These are phyloP conservation scores for Sterrhoptilus dennistouni DNA, from an alignment of 2,113 vertebrate species.

Conservation along the genomic window DNA sequence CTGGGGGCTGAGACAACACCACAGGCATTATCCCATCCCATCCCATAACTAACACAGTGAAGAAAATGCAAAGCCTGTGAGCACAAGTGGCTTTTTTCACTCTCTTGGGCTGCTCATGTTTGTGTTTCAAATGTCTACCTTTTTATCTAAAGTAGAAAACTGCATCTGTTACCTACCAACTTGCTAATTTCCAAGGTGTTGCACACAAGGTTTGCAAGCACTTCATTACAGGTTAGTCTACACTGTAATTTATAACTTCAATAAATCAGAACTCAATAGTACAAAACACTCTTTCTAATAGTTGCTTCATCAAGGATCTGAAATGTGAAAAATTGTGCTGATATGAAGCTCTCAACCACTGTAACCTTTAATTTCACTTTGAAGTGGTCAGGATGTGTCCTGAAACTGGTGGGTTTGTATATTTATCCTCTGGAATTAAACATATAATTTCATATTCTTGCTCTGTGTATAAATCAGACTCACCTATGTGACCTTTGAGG, in stretches of 20 bases:
- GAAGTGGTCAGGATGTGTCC: neutral
- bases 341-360: neutral
- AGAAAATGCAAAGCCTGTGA: conserved; percentile 23
- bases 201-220: neutral
- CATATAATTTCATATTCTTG: neutral
- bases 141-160: neutral
- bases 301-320: neutral
- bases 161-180: neutral
- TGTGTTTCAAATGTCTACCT: neutral
- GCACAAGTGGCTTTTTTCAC: neutral
- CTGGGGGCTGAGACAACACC: conserved; percentile 18
- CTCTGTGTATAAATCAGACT: neutral
- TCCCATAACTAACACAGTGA: neutral
- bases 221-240: neutral
- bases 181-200: conserved; percentile 31
- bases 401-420: neutral
- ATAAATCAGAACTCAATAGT: neutral
- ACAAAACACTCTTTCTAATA: neutral
- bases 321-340: neutral
- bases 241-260: neutral
- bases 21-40: neutral
- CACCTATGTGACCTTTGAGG: neutral
- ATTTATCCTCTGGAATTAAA: neutral
- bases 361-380: neutral
- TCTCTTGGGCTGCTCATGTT: neutral